These are phyloP conservation scores for Microtus agrestis DNA, from an alignment of 2,797 vertebrate genomes.

Conservation along the genomic window DNA sequence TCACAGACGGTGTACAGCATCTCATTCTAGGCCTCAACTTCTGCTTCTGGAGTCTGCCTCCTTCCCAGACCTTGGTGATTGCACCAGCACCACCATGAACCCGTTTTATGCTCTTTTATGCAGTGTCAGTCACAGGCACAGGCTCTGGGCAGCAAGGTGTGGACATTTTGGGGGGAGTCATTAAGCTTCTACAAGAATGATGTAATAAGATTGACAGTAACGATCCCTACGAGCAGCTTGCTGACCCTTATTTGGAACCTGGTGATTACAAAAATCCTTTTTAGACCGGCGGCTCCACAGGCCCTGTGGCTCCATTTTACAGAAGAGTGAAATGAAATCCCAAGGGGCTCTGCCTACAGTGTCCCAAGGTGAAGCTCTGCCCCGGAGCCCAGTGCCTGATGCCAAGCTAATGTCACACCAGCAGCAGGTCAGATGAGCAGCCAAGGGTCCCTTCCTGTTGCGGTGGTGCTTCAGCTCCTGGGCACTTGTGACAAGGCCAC, in stretches of 20 bases:
- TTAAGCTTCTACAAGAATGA: background rate
- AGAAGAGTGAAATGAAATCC: background rate
- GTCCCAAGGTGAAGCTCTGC: background rate
- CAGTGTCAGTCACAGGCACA: accelerated
- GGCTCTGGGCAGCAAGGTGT: accelerated
- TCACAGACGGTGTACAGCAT: background rate
- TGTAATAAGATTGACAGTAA: accelerated
- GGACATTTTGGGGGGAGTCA: accelerated
- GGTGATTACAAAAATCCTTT: background rate
- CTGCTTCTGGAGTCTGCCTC: background rate
- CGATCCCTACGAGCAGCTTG: accelerated
- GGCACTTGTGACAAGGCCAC: background rate
- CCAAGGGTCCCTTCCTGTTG: accelerated
- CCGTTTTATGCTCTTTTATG: background rate
- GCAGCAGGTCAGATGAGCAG: accelerated
- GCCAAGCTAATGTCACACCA: accelerated
- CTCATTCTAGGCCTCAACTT: background rate
- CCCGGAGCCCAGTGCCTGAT: accelerated
- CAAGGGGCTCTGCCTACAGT: accelerated
- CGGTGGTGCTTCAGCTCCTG: accelerated
- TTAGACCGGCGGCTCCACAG: accelerated
- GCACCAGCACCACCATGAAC: too few species aligned
- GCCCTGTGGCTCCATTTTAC: accelerated
- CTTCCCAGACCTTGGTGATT: accelerated
- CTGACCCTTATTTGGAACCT: accelerated